Evolutionary conservation across 2,888 invertebrate genomes (phyloP), one percentile per base, ranked within the genome.

Genomic region (Yponomeuta plumbellus): DNA sequence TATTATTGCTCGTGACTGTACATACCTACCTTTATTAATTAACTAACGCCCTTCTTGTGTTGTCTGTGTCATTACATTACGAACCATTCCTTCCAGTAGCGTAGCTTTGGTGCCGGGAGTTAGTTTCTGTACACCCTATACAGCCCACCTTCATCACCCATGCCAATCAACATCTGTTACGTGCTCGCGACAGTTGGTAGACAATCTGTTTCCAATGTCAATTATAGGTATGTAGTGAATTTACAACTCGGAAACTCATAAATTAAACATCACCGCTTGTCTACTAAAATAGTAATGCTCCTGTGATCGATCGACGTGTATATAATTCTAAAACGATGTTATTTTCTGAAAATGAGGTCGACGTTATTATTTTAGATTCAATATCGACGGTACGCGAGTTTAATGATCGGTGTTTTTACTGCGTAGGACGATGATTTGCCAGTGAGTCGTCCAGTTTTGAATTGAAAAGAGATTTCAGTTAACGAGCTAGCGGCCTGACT

Each of bases 181-280:
- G 44, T 52, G 17, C 62, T 62, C 22, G 23, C 23, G 23, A 21
- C 21, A 59, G 59, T 23, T 59, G 59, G n/a, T 21, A 21, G 11
- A 22, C 23, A 20, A 23, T 22, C 13, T 11, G 59, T 23, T 59
- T 59, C 13, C 11, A 59, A 52, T 13, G 44, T 52, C 17, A 52
- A 52, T 52, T 52, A 52, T 17, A 52, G 44, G 44, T 39, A 39
- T 17, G 44, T 17, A 11, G 11, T 44, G 44, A 13, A 52, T 17
- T 52, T 52, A 52, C 23, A 40, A 62, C 61, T 5, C 61, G 39
- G 26, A 61, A 61, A 34, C 62, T 62, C 62, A 62, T 62, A 62
- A 62, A 62, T 62, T 62, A 62, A 62, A 39, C 39, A 62, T 62
- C 39, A 34, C 11, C n/a, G 62, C 62, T 6, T 62, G 59, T 23